A percentile compares a stretch with the other conserved stretches of the same genome.
Evolutionary conservation across 2,888 invertebrate species (phyloP).

Genomic region (Pachymerium ferrugineum): DNA sequence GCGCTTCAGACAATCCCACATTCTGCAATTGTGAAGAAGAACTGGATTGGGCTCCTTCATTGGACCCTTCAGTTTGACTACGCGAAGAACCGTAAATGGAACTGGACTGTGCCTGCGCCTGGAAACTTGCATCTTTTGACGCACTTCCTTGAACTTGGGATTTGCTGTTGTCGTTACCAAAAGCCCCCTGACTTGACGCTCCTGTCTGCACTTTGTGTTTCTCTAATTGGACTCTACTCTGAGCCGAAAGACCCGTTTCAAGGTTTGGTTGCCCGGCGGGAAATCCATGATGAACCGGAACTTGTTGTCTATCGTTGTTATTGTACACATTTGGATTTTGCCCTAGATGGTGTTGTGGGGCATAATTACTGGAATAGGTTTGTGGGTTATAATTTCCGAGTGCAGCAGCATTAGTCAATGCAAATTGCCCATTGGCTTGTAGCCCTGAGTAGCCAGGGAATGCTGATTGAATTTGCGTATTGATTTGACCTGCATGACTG

Average conservation of each 20-base stretch:
- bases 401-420: not conserved
- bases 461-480: not conserved
- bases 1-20: slow-evolving; percentile 17
- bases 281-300: not conserved
- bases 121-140: slow-evolving; percentile 28
- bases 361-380: not conserved
- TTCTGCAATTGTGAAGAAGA: slow-evolving; percentile 2
- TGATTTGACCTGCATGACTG: not conserved
- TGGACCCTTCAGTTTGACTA: slow-evolving; percentile 28
- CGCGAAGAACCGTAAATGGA: slow-evolving; percentile 4
- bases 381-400: not conserved
- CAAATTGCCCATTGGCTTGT: not conserved
- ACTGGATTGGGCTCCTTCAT: slow-evolving; percentile 24
- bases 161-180: not conserved
- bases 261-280: not conserved
- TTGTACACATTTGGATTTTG: not conserved
- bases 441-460: not conserved
- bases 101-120: slow-evolving; percentile 32
- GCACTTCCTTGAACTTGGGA: slow-evolving; percentile 31
- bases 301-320: not conserved
- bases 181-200: slow-evolving; percentile 29
- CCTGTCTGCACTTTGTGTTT: not conserved
- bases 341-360: not conserved
- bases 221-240: slow-evolving; percentile 12
- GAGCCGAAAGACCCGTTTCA: slow-evolving; percentile 23